Base-by-base conservation (phyloP, 2,888 invertebrate species). In the Trachelus iudaicus region DNA sequence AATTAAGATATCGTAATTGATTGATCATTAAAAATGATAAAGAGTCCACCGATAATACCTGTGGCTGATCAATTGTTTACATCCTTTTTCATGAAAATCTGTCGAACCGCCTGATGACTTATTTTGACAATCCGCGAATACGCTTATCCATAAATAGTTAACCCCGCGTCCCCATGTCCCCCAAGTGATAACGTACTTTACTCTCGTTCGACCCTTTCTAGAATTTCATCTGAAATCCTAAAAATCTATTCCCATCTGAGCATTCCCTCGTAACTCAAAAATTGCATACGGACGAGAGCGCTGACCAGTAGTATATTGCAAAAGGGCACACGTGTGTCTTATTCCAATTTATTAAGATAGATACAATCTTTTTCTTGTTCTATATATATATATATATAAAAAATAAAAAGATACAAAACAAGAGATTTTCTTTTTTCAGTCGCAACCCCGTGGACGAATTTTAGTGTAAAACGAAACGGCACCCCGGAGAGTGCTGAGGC, bases 381-480 rank as follows among this genome's bases (percentile, higher is more conserved):
- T 1, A 40, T 40, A 40, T 15, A 15, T 6, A 40, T 2, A 15
- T 15, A 40, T 15, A 40, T n/a, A n/a, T n/a, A 13, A 40, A 15
- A 40, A 40, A 13, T 4, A 15, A 40, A 15, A 40, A 15, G 2
- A 40, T 0, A 37, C 13, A 37, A 13, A 13, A 37, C 37, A 13
- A 40, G 40, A 15, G 15, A 15, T 40, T 40, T 40, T 15, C 37
- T 40, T 40, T 40, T 40, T 40, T 15, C 15, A 40, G 40, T 40
- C 40, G 6, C 37, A 37, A 37, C 37, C 37, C 15, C 15, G 40
- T 15, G 40, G 40, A 40, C 40, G 40, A 4, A 40, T 40, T 34
- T 73, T 73, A 73, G 33, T 73, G 73, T n/a, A 35, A 73, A 31
- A 34, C 73, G 35, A 73, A 35, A 73, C 35, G 15, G 73, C 73